phyloP scores from a whole-genome alignment of 2,888 invertebrate species.

The Alsophila aescularia region DNA sequence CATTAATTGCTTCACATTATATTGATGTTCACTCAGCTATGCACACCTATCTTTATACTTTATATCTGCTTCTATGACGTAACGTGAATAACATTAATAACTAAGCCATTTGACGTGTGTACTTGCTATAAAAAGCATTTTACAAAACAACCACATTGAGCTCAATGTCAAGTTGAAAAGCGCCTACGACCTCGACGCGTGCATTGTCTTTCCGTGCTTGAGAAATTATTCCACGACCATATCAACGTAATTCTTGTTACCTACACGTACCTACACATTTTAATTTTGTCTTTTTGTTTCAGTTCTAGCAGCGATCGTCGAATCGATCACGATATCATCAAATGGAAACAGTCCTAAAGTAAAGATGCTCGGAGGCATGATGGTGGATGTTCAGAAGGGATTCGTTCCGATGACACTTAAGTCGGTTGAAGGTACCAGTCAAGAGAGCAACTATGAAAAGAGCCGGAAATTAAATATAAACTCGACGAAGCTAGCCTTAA shows the following conservation, averaged over 20 bases:
- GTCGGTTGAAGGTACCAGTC: constrained; percentile 36
- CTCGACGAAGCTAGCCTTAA: constrained; percentile 74
- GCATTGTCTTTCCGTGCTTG: constrained; percentile 51
- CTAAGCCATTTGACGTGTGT: constrained; percentile 4
- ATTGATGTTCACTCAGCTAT: constrained; percentile 1
- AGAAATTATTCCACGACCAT: constrained; percentile 43
- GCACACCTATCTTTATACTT: background rate
- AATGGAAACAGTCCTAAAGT: constrained; percentile 80
- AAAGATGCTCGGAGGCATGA: constrained; percentile 73
- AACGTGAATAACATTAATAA: constrained; percentile 6
- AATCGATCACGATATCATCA: constrained; percentile 75
- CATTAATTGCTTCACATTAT: constrained; percentile 9
- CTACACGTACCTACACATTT: constrained; percentile 1
- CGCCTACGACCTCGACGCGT: constrained; percentile 44
- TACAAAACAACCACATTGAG: constrained; percentile 25
- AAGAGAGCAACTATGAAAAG: constrained; percentile 49
- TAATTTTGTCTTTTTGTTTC: constrained; percentile 57
- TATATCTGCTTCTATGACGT: constrained; percentile 6
- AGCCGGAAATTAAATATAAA: constrained; percentile 50
- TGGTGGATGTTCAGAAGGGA: constrained; percentile 63
- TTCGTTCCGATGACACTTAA: constrained; percentile 56
- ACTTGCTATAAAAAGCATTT: constrained; percentile 27
- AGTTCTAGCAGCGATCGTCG: constrained; percentile 67
- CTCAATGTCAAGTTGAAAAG: constrained; percentile 60
- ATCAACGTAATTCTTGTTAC: constrained; percentile 7